Evolutionary conservation across 2,797 vertebrate genomes (phyloP).

Genomic region (Macropodus opercularis): DNA sequence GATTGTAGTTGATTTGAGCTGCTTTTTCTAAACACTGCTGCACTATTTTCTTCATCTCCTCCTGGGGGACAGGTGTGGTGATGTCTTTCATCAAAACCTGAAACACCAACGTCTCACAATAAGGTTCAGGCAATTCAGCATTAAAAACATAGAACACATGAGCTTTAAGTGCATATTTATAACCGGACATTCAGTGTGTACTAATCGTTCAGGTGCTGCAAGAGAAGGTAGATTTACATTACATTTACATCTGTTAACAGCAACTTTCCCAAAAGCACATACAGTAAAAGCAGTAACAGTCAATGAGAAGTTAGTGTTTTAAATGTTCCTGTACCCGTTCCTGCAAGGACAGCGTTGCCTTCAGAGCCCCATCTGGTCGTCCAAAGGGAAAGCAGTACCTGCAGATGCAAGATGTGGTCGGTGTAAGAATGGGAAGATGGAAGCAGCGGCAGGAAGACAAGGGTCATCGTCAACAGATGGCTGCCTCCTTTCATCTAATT

Average conservation of each 20-base stretch:
- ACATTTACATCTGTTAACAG: too few species aligned
- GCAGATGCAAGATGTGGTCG: conserved; percentile 55
- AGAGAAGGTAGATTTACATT: too few species aligned
- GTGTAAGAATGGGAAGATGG: conserved; percentile 32
- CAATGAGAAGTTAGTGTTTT: too few species aligned
- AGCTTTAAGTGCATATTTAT: too few species aligned
- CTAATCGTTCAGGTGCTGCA: too few species aligned
- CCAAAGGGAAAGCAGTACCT: conserved; percentile 99
- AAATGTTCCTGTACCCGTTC: conserved; percentile 87
- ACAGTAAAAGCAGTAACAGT: too few species aligned
- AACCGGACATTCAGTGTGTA: too few species aligned
- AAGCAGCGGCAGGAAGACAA: conserved; percentile 42
- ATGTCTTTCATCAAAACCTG: conserved; percentile 99
- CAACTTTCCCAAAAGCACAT: too few species aligned
- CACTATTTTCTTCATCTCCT: conserved; percentile 93
- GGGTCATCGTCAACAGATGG: conserved; percentile 68
- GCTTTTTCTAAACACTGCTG: conserved; percentile 94
- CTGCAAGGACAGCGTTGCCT: conserved; percentile 94
- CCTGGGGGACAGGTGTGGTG: conserved; percentile 89
- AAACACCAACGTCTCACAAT: not conserved
- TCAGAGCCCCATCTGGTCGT: conserved; percentile 96
- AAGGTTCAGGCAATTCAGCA: not conserved
- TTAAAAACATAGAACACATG: too few species aligned
- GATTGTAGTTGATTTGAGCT: conserved; percentile 93
- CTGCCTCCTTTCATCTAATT: conserved; percentile 64